Evolutionary conservation across 2,888 invertebrate species (phyloP).

Genomic region (Oscheius sp.): DNA sequence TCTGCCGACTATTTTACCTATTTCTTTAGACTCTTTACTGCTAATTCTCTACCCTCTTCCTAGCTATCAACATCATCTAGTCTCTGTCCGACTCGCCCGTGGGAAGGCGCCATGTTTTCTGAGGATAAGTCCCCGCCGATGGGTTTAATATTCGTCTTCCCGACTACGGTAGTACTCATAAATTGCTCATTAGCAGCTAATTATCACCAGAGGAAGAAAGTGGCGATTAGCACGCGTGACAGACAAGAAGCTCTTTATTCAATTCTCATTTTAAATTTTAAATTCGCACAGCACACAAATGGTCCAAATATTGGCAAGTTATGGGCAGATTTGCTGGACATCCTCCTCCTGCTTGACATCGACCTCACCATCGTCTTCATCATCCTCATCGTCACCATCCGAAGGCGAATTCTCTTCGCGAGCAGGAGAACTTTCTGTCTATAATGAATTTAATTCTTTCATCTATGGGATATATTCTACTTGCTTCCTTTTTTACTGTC

Average conservation of each 20-base stretch:
- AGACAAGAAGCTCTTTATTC: constrained; percentile 12
- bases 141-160: background rate
- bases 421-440: background rate
- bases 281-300: background rate
- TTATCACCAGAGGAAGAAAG: background rate
- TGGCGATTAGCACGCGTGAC: constrained; percentile 7
- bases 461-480: too few species aligned
- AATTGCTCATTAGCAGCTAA: constrained; percentile 16
- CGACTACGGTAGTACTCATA: constrained; percentile 7
- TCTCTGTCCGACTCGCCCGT: too few species aligned
- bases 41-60: too few species aligned
- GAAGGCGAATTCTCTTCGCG: background rate
- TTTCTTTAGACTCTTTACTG: too few species aligned
- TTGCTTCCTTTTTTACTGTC: too few species aligned
- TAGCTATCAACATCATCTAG: too few species aligned
- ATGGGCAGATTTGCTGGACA: background rate
- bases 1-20: too few species aligned
- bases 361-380: too few species aligned
- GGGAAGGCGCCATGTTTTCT: too few species aligned
- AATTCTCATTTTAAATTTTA: background rate
- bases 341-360: too few species aligned
- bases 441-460: background rate
- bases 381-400: background rate
- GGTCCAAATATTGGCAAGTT: too few species aligned
- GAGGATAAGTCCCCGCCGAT: too few species aligned